These are phyloP conservation scores for Dicycla oo DNA, from an alignment of 2,888 invertebrate genomes.

Conservation along the genomic window DNA sequence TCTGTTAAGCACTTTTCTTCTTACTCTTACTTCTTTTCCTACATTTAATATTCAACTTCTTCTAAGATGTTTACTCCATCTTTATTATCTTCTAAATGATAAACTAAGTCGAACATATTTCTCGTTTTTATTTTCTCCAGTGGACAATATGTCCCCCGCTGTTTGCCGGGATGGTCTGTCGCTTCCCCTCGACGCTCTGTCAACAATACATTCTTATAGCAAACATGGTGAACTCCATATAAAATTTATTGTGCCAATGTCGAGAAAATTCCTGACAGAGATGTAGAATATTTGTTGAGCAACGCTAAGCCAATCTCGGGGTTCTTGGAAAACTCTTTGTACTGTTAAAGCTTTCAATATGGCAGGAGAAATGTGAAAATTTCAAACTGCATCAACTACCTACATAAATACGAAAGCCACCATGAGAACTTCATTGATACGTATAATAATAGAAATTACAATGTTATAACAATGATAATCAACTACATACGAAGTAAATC, in stretches of 20 bases:
- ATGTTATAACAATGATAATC: neutral
- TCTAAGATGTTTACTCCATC: constrained; percentile 9
- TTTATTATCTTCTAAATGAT: constrained; percentile 49
- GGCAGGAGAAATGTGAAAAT: neutral
- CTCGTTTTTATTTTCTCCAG: constrained; percentile 66
- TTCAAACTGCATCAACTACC: neutral
- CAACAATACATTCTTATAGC: constrained; percentile 79
- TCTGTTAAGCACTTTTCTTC: neutral
- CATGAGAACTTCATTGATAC: neutral
- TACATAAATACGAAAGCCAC: neutral
- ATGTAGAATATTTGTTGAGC: constrained; percentile 49
- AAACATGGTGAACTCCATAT: constrained; percentile 77
- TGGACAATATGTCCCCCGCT: constrained; percentile 73
- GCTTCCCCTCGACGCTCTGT: constrained; percentile 74
- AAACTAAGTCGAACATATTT: constrained; percentile 56
- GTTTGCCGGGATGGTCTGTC: constrained; percentile 74
- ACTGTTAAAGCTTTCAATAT: neutral
- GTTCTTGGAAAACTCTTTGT: neutral
- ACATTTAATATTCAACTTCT: neutral
- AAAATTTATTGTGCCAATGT: constrained; percentile 79
- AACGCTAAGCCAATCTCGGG: neutral
- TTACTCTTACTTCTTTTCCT: neutral
- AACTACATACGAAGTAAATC: neutral
- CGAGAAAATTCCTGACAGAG: constrained; percentile 63
- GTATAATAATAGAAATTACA: neutral